Evolutionary conservation across 2,797 vertebrate species (phyloP).

Genomic region (Channallabes apus): DNA sequence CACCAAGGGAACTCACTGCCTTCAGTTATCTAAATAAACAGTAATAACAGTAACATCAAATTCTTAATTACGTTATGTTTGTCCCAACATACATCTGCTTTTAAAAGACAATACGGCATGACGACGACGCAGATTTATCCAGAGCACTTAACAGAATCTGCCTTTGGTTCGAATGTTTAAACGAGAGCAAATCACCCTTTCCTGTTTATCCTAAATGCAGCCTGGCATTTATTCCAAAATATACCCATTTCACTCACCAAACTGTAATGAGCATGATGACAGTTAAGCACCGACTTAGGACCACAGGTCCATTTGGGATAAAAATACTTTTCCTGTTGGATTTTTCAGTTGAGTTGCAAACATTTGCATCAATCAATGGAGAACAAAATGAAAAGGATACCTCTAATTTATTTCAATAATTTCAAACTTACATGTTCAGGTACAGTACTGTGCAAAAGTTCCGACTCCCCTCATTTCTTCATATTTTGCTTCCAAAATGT

Average conservation of each 20-base stretch:
- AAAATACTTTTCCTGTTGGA: background rate
- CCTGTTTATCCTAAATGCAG: background rate
- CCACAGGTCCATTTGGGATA: no score
- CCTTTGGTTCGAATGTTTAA: constrained; percentile 5
- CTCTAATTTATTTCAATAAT: background rate
- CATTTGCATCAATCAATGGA: background rate
- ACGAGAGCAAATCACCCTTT: background rate
- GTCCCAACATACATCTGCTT: background rate
- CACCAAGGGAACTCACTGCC: background rate
- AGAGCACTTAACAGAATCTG: background rate
- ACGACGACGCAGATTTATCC: background rate
- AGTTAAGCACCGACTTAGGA: no score
- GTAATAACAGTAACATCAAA: background rate
- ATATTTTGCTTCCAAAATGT: no score
- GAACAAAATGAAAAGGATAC: background rate
- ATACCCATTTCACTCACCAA: background rate
- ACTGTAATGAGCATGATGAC: background rate
- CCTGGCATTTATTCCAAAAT: background rate
- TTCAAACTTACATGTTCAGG: background rate
- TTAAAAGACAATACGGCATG: background rate
- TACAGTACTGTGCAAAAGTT: no score
- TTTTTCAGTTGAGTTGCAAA: background rate
- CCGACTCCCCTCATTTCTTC: no score
- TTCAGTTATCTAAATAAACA: background rate
- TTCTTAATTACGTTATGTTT: background rate